A percentile compares a stretch with the other conserved stretches of the same genome.
Evolutionary conservation across 2,797 vertebrate genomes (phyloP).

Genomic region (Carcharodon carcharias): DNA sequence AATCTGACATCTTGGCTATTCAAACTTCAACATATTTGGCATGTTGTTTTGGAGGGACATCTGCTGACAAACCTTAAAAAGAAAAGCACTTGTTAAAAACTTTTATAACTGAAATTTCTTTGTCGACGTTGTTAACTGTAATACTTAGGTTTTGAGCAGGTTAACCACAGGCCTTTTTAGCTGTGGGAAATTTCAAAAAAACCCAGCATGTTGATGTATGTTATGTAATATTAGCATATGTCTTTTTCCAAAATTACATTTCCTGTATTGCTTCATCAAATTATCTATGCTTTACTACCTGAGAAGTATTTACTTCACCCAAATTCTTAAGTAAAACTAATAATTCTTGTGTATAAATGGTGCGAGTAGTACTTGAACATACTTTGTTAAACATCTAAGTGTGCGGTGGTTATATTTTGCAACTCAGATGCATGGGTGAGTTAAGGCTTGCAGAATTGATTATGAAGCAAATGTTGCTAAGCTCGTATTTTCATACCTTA

Average conservation of each 20-base stretch:
- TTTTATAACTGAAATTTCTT: neutral
- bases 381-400: neutral
- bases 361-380: neutral
- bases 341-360: neutral
- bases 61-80: neutral
- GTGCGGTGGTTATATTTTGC: neutral
- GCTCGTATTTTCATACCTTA: neutral
- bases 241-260: neutral
- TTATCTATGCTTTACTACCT: neutral
- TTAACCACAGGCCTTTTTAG: neutral
- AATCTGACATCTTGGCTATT: neutral
- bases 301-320: neutral
- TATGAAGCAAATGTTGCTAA: neutral
- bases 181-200: neutral
- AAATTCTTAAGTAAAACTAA: neutral
- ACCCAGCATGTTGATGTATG: neutral
- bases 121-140: neutral
- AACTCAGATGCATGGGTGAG: neutral
- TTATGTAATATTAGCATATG: neutral
- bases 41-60: neutral
- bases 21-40: neutral
- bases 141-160: neutral
- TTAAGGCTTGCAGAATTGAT: neutral
- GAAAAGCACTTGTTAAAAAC: neutral
- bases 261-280: neutral